phyloP scores from a whole-genome alignment of 2,888 invertebrate species.

The Agrochola lychnidis region DNA sequence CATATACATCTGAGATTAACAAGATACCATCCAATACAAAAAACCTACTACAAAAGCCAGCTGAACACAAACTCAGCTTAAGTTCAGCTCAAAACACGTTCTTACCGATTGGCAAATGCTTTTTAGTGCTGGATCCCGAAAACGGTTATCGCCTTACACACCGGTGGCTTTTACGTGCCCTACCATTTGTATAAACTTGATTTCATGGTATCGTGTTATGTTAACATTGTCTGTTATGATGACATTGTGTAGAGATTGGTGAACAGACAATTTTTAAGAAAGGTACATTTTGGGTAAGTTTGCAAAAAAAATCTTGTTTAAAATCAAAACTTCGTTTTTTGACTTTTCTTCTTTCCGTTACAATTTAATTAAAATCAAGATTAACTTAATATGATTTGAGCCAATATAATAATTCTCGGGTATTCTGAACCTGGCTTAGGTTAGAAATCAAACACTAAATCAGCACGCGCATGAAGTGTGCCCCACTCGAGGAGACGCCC shows the following conservation, averaged over 20 bases:
- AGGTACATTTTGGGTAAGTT: too few relatives aligned
- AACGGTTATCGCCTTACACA: slow-evolving; percentile 75
- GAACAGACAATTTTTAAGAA: too few relatives aligned
- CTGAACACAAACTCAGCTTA: slow-evolving; percentile 36
- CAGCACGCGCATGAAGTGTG: too few relatives aligned
- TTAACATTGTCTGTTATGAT: not conserved
- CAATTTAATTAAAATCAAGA: not conserved
- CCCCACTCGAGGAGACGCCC: too few relatives aligned
- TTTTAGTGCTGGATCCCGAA: slow-evolving; percentile 67
- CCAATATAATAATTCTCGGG: too few relatives aligned
- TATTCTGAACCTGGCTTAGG: too few relatives aligned
- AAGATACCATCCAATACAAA: not conserved
- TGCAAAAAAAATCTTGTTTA: too few relatives aligned
- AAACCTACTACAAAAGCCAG: slow-evolving; percentile 8
- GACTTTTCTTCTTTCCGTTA: not conserved
- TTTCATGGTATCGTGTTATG: slow-evolving; percentile 22
- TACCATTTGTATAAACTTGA: slow-evolving; percentile 61
- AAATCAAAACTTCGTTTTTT: not conserved
- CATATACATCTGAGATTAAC: not conserved
- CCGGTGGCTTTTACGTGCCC: slow-evolving; percentile 63
- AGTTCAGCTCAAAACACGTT: slow-evolving; percentile 61
- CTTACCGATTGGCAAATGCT: slow-evolving; percentile 67
- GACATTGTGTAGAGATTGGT: too few relatives aligned
- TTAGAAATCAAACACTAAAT: too few relatives aligned
- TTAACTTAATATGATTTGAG: not conserved